A percentile compares a stretch with the other conserved stretches of the same genome.
Conservation (phyloP, 2,797 vertebrate species). For the Kryptopterus vitreolus region DNA sequence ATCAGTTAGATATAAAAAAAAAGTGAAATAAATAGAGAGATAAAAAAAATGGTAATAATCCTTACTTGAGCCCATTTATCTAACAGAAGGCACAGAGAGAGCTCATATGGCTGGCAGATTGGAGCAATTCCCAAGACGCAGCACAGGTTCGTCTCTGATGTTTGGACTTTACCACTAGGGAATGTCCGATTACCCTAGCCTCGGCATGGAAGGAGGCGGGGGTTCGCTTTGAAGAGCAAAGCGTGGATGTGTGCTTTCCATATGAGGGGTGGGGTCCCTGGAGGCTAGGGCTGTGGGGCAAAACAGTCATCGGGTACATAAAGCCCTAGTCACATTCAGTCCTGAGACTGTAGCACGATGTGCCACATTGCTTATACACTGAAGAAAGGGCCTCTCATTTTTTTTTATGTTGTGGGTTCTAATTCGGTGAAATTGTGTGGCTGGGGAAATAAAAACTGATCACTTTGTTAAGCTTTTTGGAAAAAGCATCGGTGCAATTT, state of each 20-base stretch:
- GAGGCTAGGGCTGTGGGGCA: constrained; percentile 26
- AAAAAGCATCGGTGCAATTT: background rate
- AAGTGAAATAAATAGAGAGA: background rate
- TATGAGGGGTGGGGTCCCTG: constrained; percentile 22
- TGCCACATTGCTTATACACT: background rate
- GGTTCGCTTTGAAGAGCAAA: constrained; percentile 41
- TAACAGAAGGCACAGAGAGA: constrained; percentile 2
- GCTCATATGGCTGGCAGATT: constrained; percentile 42
- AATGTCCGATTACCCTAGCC: constrained; percentile 40
- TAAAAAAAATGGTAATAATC: constrained; percentile 1
- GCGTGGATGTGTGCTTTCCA: constrained; percentile 38
- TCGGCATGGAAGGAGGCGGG: constrained; percentile 9
- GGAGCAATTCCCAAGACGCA: constrained; percentile 38
- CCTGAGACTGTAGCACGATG: constrained; percentile 17
- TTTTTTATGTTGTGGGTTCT: constrained; percentile 5
- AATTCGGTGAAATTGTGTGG: constrained; percentile 12
- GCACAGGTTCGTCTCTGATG: constrained; percentile 42
- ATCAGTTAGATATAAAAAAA: background rate
- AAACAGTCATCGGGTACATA: constrained; percentile 20
- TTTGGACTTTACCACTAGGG: constrained; percentile 36
- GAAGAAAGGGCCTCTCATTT: constrained; percentile 6
- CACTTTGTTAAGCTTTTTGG: background rate
- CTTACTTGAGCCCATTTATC: constrained; percentile 22
- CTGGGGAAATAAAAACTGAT: background rate
- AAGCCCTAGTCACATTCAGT: constrained; percentile 27